Conservation (phyloP, 2,888 invertebrate genomes). For the Copidosoma aretas region DNA sequence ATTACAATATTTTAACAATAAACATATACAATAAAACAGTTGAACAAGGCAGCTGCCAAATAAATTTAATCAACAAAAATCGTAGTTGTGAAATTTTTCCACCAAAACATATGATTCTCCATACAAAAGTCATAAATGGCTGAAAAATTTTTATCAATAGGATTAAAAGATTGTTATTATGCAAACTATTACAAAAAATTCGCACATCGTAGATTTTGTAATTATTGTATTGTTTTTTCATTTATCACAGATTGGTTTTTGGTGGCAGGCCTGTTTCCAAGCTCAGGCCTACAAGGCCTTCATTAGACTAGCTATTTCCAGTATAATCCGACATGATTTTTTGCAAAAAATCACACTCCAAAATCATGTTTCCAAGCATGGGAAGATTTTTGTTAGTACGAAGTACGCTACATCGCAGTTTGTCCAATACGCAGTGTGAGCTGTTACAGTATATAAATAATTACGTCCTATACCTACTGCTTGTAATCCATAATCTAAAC, state of each 20-base stretch:
- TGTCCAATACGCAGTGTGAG: constrained; percentile 72
- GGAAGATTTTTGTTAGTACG: constrained; percentile 65
- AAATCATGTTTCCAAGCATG: constrained; percentile 63
- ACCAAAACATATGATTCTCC: constrained; percentile 21
- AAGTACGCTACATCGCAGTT: constrained; percentile 71
- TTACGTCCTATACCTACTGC: constrained; percentile 67
- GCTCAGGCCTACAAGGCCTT: constrained; percentile 50
- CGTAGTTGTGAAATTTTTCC: constrained; percentile 15
- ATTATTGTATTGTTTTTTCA: constrained; percentile 61
- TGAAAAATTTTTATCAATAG: constrained; percentile 20
- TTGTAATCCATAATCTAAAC: constrained; percentile 69
- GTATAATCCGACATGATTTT: constrained; percentile 29
- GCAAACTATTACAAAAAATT: constrained; percentile 38
- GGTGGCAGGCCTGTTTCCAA: constrained; percentile 54
- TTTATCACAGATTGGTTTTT: constrained; percentile 62
- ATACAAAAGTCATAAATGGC: constrained; percentile 22
- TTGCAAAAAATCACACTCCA: constrained; percentile 48
- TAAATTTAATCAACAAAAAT: constrained; percentile 15
- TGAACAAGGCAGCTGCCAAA: constrained; percentile 26
- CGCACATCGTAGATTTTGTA: constrained; percentile 47
- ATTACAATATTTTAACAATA: constrained; percentile 4
- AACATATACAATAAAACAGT: constrained; percentile 19
- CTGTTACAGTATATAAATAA: constrained; percentile 69
- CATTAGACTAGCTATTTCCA: constrained; percentile 47
- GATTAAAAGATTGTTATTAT: constrained; percentile 28